Percentiles rank a stretch among this genome's conserved stretches.
Conservation (phyloP, 2,797 vertebrate species). For the Percopsis omiscomaycus region DNA sequence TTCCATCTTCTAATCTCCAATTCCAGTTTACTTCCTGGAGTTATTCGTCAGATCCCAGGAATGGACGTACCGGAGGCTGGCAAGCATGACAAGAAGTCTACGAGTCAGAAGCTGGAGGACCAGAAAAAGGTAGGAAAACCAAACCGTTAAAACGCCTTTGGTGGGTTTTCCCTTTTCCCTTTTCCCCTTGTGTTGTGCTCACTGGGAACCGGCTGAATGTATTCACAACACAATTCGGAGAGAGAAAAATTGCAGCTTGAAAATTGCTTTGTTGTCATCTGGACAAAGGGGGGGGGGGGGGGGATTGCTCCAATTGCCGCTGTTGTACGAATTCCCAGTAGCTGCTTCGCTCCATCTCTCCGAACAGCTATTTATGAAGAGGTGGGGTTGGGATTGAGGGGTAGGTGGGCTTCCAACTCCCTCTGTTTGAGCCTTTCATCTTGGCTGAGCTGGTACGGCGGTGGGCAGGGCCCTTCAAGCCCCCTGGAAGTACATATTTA, state of each 20-base stretch:
- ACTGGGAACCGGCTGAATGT: not conserved
- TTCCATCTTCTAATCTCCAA: constrained; percentile 18
- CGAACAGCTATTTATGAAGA: constrained; percentile 63
- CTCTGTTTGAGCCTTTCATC: constrained; percentile 53
- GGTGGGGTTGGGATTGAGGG: not conserved
- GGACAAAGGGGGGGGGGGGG: constrained; percentile 32
- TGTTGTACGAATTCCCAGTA: constrained; percentile 49
- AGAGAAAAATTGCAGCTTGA: constrained; percentile 38
- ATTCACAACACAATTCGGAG: not conserved
- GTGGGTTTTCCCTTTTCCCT: not conserved
- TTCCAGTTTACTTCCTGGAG: constrained; percentile 64
- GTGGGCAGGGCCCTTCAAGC: constrained; percentile 31
- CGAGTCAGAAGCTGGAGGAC: constrained; percentile 97
- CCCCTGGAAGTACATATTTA: constrained; percentile 52
- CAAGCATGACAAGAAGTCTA: constrained; percentile 94
- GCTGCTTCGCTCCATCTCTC: constrained; percentile 45
- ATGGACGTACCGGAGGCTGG: constrained; percentile 96
- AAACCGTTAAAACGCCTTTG: too few species aligned
- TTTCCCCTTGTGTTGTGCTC: constrained; percentile 9
- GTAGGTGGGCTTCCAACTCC: constrained; percentile 27
- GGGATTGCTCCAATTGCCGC: constrained; percentile 44
- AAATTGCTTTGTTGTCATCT: constrained; percentile 37
- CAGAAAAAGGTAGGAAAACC: constrained; percentile 91
- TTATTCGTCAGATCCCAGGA: constrained; percentile 73
- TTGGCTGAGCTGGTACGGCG: constrained; percentile 30